A percentile compares a stretch with the other conserved stretches of the same genome.
Evolutionary conservation across 2,888 invertebrate genomes (phyloP).

Genomic region (Boloria euphrosyne): DNA sequence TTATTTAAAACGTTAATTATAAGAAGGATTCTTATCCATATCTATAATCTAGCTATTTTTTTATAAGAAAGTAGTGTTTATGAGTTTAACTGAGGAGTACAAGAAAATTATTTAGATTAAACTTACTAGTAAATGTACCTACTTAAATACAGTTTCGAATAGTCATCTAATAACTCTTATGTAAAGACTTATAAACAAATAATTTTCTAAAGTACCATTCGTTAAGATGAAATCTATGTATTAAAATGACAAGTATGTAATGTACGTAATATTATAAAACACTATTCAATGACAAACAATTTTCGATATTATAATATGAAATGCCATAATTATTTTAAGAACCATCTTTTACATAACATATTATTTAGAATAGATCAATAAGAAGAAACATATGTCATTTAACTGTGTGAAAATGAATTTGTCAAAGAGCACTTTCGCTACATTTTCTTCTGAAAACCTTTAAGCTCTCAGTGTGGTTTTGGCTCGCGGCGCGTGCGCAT

Average conservation of each 20-base stretch:
- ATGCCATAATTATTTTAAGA: slow-evolving; percentile 11
- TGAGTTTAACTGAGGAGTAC: no score
- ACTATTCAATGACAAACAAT: slow-evolving; percentile 5
- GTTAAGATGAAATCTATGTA: neutral
- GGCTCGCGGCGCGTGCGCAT: slow-evolving; percentile 57
- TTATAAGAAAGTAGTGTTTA: no score
- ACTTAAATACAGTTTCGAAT: neutral
- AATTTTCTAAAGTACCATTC: neutral
- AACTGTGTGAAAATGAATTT: slow-evolving; percentile 51
- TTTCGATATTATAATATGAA: slow-evolving; percentile 15
- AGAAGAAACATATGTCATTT: slow-evolving; percentile 47
- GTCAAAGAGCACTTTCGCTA: slow-evolving; percentile 66
- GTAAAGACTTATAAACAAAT: neutral
- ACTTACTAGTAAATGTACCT: neutral
- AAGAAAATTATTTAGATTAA: no score
- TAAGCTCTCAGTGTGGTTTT: slow-evolving; percentile 64
- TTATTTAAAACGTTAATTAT: no score
- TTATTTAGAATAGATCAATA: slow-evolving; percentile 42
- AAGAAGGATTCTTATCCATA: no score
- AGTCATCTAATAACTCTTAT: no score
- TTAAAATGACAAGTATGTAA: neutral
- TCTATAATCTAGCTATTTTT: no score
- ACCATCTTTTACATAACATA: slow-evolving; percentile 17
- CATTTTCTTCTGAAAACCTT: slow-evolving; percentile 63
- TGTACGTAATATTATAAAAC: neutral